Evolutionary conservation across 2,113 vertebrate genomes (phyloP).

Genomic region (Phasianus colchicus): DNA sequence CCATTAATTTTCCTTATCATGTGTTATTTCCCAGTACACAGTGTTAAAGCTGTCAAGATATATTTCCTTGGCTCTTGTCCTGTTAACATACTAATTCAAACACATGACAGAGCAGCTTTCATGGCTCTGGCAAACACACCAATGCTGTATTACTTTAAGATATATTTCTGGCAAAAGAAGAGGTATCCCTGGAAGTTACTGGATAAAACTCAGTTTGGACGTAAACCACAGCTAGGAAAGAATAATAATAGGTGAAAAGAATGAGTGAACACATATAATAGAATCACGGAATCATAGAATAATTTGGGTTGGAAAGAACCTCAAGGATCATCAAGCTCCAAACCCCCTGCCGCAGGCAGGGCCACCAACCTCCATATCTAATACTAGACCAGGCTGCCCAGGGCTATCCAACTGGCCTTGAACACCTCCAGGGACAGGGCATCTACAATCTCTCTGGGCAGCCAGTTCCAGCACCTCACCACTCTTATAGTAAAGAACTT

Average conservation of each 20-base stretch:
- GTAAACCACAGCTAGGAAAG: background rate
- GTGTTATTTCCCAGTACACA: conserved; percentile 5
- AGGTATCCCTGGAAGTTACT: background rate
- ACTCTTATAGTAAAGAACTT: too few species aligned
- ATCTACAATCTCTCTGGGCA: too few species aligned
- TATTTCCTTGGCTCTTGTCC: background rate
- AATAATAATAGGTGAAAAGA: background rate
- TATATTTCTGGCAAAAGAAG: background rate
- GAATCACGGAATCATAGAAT: too few species aligned
- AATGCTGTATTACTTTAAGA: background rate
- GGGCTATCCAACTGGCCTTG: too few species aligned
- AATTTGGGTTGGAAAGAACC: too few species aligned
- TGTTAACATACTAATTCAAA: conserved; percentile 39
- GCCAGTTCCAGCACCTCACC: too few species aligned
- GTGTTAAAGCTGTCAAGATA: conserved; percentile 23
- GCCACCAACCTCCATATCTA: too few species aligned
- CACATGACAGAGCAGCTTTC: conserved; percentile 1
- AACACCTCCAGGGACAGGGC: too few species aligned
- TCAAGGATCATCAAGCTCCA: too few species aligned
- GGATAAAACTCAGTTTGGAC: background rate
- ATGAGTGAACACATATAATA: background rate
- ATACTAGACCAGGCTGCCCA: too few species aligned
- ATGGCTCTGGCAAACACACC: background rate
- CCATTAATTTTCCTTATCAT: conserved; percentile 55
- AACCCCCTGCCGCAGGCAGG: too few species aligned